Evolutionary conservation across 2,113 vertebrate genomes (phyloP).

Genomic region (Silurus meridionalis): DNA sequence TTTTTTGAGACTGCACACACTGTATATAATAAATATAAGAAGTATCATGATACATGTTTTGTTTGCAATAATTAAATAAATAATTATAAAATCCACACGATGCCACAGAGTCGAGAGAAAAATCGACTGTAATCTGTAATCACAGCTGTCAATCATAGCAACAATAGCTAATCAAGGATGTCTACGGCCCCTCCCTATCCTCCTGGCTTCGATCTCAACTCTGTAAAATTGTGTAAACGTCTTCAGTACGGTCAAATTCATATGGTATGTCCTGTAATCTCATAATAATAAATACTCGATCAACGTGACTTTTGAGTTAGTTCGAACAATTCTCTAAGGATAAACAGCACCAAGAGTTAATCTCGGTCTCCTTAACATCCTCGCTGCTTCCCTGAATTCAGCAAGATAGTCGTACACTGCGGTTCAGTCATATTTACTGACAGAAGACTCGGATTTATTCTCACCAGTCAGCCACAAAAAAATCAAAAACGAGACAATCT

Average conservation of each 20-base stretch:
- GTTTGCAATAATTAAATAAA: background rate
- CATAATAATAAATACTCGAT: too few species aligned
- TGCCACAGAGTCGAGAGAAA: background rate
- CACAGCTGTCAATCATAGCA: background rate
- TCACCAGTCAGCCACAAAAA: background rate
- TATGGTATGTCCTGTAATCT: too few species aligned
- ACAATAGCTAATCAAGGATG: background rate
- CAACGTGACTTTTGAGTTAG: too few species aligned
- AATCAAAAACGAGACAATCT: background rate
- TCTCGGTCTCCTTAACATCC: background rate
- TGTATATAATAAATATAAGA: background rate
- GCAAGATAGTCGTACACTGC: background rate
- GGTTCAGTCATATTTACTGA: conserved; percentile 9
- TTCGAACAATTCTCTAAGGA: background rate
- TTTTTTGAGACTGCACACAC: background rate
- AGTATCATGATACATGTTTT: background rate
- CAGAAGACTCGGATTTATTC: conserved; percentile 1
- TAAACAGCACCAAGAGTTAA: background rate
- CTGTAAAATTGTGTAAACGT: too few species aligned
- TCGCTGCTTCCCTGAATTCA: background rate
- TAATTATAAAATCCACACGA: background rate
- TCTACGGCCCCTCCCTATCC: background rate
- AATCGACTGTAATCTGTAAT: background rate
- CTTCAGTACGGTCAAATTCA: too few species aligned
- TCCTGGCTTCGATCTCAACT: too few species aligned